Percentiles rank a stretch among this genome's conserved stretches.
These are phyloP conservation scores for Poecilobothrus nobilitatus DNA, from an alignment of 2,888 invertebrate genomes.

Conservation along the genomic window DNA sequence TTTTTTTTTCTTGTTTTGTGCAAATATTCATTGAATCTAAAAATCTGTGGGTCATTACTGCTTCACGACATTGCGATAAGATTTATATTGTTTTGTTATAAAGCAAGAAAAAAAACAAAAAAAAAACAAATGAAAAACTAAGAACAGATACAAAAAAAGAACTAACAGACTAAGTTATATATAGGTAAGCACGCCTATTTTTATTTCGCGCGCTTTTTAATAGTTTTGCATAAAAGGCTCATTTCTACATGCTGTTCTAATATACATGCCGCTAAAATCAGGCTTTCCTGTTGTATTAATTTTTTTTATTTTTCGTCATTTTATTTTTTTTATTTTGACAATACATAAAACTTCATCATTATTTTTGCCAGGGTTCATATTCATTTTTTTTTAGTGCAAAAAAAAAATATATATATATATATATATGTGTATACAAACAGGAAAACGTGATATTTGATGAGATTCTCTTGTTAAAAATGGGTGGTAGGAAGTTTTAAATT, in stretches of 20 bases:
- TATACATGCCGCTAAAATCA: not conserved
- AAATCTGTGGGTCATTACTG: conserved; percentile 2
- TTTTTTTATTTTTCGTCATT: no score
- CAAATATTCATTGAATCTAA: not conserved
- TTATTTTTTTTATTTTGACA: no score
- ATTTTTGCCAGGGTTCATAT: not conserved
- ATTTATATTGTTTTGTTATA: not conserved
- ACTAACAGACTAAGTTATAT: not conserved
- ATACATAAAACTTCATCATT: not conserved
- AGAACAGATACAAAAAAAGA: not conserved
- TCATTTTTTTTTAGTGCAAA: not conserved
- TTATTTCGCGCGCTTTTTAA: conserved; percentile 1
- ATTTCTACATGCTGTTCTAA: not conserved
- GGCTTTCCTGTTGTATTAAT: not conserved
- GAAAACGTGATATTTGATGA: not conserved
- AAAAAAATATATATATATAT: not conserved
- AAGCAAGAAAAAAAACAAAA: not conserved
- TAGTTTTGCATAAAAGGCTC: not conserved
- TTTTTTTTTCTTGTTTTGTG: not conserved
- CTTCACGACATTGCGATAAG: not conserved
- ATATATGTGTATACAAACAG: not conserved
- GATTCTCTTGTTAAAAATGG: not conserved
- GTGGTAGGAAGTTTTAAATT: not conserved
- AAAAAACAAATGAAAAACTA: not conserved
- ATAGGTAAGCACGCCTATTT: not conserved